Evolutionary conservation across 2,888 invertebrate species (phyloP), one percentile per base, ranked within the genome.

Genomic region (Diadegma fenestrale): DNA sequence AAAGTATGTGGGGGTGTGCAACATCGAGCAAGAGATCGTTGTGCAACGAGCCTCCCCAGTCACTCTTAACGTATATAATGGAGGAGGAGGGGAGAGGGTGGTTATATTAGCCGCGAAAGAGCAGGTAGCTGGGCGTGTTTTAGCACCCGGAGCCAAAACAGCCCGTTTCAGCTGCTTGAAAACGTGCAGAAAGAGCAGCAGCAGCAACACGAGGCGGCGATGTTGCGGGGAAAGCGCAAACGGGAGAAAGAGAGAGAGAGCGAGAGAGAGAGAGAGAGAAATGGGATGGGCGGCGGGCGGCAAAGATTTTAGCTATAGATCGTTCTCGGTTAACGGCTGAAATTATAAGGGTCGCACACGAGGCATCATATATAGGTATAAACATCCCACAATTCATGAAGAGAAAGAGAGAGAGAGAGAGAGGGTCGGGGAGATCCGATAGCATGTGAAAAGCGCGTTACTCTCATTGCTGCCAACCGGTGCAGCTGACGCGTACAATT

Each of bases 371-470:
- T 68, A 66, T 54, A 66, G 3, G 82, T 73, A 43, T 48, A 58
- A 26, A 37, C n/a, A n/a, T 10, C 26, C 78, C 75, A 87, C 87
- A 87, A 87, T 87, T 88, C 86, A 85, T 79, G 61, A 66, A 45
- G 80, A 54, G 61, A 22, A 37, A 33, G 61, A 69, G 71, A 72
- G 72, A 43, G 30, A 43, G 77, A 41, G 68, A 51, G 37, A 22
- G 61, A 17, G 33, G n/a, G 37, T 37, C 8, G 37, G 10, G 37
- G 37, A 33, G 61, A 58, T 88, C 86, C 87, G 88, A 86, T 91
- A 87, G 90, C 90, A 90, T 90, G 90, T 90, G 89, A 88, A 89
- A 88, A 88, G 86, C 87, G 86, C 90, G 90, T 90, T 90, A 90
- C 89, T 90, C 91, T 90, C 89, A 87, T 84, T 87, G 80, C 82